phyloP scores from a whole-genome alignment of 2,888 invertebrate species.

The Drosophila macrospina region DNA sequence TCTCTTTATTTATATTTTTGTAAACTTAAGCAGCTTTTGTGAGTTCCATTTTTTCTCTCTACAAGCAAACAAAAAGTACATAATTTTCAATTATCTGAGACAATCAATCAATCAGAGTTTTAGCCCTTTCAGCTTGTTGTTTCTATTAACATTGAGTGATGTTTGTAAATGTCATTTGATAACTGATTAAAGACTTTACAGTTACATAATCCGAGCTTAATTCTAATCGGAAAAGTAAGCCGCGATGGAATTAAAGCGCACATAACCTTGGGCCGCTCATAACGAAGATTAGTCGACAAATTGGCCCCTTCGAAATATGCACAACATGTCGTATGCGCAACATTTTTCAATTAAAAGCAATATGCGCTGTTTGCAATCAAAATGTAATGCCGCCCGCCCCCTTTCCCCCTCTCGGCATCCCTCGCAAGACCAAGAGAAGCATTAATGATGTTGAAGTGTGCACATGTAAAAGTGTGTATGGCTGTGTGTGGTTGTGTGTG shows the following conservation, averaged over 20 bases:
- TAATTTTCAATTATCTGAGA: not conserved
- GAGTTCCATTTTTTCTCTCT: no score
- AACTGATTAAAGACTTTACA: conserved; percentile 20
- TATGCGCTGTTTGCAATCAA: conserved; percentile 57
- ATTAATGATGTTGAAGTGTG: conserved; percentile 49
- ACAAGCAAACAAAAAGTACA: not conserved
- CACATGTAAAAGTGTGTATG: not conserved
- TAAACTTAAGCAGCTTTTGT: no score
- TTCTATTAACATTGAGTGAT: conserved; percentile 4
- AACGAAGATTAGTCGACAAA: conserved; percentile 43
- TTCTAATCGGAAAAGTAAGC: conserved; percentile 36
- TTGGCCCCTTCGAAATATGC: conserved; percentile 51
- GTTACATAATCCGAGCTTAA: conserved; percentile 58
- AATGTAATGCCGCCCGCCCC: conserved; percentile 8
- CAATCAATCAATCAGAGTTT: not conserved
- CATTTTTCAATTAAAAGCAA: conserved; percentile 71
- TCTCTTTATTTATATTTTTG: no score
- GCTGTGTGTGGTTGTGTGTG: not conserved
- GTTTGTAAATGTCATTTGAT: conserved; percentile 13
- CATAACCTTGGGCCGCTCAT: conserved; percentile 49
- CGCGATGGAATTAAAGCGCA: conserved; percentile 42
- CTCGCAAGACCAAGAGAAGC: not conserved
- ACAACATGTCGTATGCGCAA: conserved; percentile 68
- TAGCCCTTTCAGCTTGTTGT: not conserved
- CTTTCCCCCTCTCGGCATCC: not conserved